Conservation (phyloP, 2,113 vertebrate species). For the Gallinago jamesoni region DNA sequence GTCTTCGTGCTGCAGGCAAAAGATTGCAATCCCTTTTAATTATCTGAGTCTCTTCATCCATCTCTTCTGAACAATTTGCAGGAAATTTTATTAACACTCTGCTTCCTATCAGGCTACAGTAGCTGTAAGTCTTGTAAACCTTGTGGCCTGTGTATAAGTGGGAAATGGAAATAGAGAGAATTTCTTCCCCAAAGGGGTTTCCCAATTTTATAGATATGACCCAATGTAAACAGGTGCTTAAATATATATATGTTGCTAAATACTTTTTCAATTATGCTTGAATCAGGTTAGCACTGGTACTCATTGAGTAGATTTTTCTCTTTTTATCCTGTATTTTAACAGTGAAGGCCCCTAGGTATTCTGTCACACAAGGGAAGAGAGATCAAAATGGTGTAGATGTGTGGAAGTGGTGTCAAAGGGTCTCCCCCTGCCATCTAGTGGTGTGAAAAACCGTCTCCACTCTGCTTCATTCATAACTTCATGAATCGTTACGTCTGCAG, state of each 20-base stretch:
- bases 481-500: not conserved
- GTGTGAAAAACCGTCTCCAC: not conserved
- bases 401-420: not conserved
- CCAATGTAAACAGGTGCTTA: not conserved
- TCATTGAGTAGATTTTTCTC: not conserved
- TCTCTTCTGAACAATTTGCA: not conserved
- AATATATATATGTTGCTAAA: not conserved
- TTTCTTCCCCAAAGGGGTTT: not conserved
- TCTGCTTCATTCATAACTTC: not conserved
- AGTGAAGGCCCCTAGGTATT: not conserved
- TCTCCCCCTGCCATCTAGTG: constrained; percentile 23
- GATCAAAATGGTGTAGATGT: not conserved
- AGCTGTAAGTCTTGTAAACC: not conserved
- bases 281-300: not conserved
- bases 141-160: not conserved
- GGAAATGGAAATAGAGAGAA: not conserved
- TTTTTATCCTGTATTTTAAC: not conserved
- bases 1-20: not conserved
- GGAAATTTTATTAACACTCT: not conserved
- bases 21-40: not conserved
- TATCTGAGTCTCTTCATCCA: not conserved
- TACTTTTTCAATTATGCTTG: not conserved
- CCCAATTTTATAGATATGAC: not conserved
- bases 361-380: not conserved
- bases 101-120: not conserved